Percentiles rank a stretch among this genome's conserved stretches.
These are phyloP conservation scores for Cheirogaleus medius DNA, from an alignment of 2,113 vertebrate species.

Conservation along the genomic window DNA sequence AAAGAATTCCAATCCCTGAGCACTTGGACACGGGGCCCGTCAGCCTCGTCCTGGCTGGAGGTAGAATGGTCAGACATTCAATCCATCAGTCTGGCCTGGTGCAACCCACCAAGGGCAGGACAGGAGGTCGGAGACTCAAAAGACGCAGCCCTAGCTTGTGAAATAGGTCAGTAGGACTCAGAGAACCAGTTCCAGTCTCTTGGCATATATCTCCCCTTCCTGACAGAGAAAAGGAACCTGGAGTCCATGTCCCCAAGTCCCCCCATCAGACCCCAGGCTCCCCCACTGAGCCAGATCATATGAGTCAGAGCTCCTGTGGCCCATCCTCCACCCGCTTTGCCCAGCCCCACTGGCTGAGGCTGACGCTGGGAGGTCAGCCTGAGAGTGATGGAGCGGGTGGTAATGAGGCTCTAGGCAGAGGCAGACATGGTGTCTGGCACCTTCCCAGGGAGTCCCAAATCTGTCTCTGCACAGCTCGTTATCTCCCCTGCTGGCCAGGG, in stretches of 20 bases:
- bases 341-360: neutral
- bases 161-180: neutral
- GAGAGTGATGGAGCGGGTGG: neutral
- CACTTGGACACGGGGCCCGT: neutral
- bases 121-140: neutral
- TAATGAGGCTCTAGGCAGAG: constrained; percentile 7
- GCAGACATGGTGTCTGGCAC: neutral
- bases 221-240: neutral
- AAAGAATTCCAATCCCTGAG: neutral
- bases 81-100: neutral
- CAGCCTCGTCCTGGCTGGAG: neutral
- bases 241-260: neutral
- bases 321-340: neutral
- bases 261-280: neutral
- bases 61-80: neutral
- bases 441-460: constrained; percentile 39
- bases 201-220: neutral
- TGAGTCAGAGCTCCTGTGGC: neutral
- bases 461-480: neutral
- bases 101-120: neutral
- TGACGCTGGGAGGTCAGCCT: neutral
- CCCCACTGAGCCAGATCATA: neutral
- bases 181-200: neutral
- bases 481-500: neutral
- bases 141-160: neutral